Percentiles rank a stretch among this genome's conserved stretches.
Conservation (phyloP, 2,888 invertebrate genomes). For the Prosopocoilus inquinatus region DNA sequence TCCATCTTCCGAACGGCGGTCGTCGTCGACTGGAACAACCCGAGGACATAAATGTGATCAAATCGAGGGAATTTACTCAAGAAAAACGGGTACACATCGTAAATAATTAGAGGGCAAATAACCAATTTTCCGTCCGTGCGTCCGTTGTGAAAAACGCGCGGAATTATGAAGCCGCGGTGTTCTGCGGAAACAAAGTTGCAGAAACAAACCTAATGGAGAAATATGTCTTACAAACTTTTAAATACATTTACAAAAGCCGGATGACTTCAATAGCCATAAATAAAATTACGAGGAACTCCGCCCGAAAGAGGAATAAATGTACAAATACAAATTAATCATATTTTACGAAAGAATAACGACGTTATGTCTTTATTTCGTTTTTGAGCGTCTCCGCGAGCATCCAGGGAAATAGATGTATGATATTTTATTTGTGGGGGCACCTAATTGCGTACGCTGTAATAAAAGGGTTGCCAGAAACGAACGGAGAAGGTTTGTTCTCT, state of each 20-base stretch:
- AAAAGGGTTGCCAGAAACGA: background rate
- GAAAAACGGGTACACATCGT: too few relatives aligned
- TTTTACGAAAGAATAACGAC: background rate
- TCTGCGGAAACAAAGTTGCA: background rate
- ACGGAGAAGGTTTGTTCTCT: conserved; percentile 1
- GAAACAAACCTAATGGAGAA: background rate
- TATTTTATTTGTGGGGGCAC: background rate
- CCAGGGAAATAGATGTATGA: background rate
- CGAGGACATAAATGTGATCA: background rate
- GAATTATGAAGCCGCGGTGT: background rate
- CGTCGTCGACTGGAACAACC: background rate
- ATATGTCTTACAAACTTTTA: conserved; percentile 2
- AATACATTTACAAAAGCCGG: background rate
- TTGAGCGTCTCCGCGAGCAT: background rate
- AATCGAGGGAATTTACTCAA: background rate
- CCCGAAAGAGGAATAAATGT: background rate
- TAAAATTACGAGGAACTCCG: background rate
- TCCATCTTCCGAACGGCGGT: conserved; percentile 23
- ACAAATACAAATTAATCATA: conserved; percentile 1
- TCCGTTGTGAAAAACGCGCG: background rate
- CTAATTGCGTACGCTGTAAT: background rate
- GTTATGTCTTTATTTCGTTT: background rate
- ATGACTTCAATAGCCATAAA: conserved; percentile 2
- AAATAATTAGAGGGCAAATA: too few relatives aligned
- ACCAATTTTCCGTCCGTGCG: too few relatives aligned